Base-by-base conservation (phyloP, 2,113 vertebrate genomes). In the Mystacornis crossleyi region DNA sequence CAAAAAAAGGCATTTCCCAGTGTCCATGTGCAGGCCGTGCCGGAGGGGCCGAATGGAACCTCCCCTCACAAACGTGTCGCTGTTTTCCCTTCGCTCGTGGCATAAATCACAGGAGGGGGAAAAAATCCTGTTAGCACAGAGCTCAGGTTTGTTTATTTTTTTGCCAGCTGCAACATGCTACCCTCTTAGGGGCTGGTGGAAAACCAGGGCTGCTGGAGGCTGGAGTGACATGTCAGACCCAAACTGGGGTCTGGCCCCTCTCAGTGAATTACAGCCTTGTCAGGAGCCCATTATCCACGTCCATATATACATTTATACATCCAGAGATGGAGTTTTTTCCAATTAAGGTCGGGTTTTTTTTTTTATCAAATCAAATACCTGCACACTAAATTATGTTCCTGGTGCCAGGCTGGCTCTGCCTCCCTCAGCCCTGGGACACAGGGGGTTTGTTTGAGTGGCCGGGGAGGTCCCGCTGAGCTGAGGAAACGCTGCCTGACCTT, bases 361-460 rank as follows among this genome's bases (percentile, higher is more conserved):
- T 98, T 98, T 97, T 98, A 98, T 98, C 98, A 97, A 98, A 98
- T 98, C 97, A 97, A 98, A 98, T 98, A 98, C 97, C 97, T 98
- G 97, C 97, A 95, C 98, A 98, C 91, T 97, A 98, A 98, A 98
- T 98, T 97, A 97, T 62, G 93, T 64, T 98, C 40, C 95, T 98
- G 98, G 98, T 98, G 98, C 98, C 98, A 97, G 98, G 79, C 97
- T 98, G 97, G 80, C 98, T 95, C 95, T 93, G 93, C 96, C 95
- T 97, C 36, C 51, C 62, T 26, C 28, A 12, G 31, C 31, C 10
- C 86, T 61, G 7, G 14, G 57, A 97, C 94, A 97, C 95, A 82
- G 93, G 73, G 95, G 62, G 71, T 98, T 98, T 98, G 94, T 98
- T 93, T 25, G 2, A 7, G 61, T 1, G 55, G 18, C 60, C 29